Evolutionary conservation across 1,140 invertebrate species (phyloP), one percentile per base, ranked within the genome.

Genomic region (Tribolium castaneum): DNA sequence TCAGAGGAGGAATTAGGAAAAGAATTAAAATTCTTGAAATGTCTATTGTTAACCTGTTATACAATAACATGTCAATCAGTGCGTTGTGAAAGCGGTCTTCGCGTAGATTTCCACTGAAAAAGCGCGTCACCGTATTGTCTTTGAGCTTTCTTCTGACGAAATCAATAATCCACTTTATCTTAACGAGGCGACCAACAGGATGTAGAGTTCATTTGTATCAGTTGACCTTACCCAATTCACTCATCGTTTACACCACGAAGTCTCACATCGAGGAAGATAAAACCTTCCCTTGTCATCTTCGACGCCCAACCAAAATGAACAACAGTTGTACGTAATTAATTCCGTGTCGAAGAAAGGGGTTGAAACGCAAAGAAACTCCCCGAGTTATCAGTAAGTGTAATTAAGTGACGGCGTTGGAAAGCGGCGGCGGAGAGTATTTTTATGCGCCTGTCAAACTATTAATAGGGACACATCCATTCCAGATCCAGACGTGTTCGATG

Each of bases 401-500:
- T 76, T 76, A 66, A 76, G 54, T 56, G 72, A 34, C 51, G 73
- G 73, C 52, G 54, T 19, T 22, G 45, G 22, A 45, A 51, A 76
- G 34, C 56, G 59, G 19, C 52, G 73, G 9, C 45, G 75, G 30
- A 12, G 70, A 16, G 39, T 74, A 54, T 72, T 78, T 78, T 78
- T 78, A 74, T 78, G 62, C 77, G 51, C 56, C 70, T 74, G 70
- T 72, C 71, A 72, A 78, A 78, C 77, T 78, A 78, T 78, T 78
- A 78, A 78, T 78, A 78, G 77, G 76, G 77, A 73, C 70, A 66
- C 77, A 78, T 78, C 59, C 77, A 78, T 78, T 78, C 70, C 35
- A 74, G 62, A 78, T 78, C 70, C 35, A 78, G 70, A 78, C 70
- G 54, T 50, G 59, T 78, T 75, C 77, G 71, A 73, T 59, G 77